Evolutionary conservation across 2,113 vertebrate species (phyloP).

Genomic region (Ochotona curzoniae): DNA sequence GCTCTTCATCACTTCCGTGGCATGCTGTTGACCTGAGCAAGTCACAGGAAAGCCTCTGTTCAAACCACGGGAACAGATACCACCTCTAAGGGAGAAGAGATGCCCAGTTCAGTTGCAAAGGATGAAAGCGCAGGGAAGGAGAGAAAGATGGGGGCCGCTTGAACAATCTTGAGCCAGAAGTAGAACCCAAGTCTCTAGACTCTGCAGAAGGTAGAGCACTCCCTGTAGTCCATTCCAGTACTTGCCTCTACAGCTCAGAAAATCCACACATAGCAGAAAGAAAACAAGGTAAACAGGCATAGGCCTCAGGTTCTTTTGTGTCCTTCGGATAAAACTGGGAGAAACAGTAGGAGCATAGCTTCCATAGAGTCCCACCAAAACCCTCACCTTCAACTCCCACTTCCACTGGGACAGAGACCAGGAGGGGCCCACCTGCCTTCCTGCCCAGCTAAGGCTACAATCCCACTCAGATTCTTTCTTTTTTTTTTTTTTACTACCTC

Average conservation of each 20-base stretch:
- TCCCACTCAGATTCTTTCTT: not conserved
- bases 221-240: not conserved
- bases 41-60: not conserved
- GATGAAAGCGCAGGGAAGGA: rapidly evolving
- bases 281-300: not conserved
- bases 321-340: not conserved
- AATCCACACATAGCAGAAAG: not conserved
- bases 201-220: not conserved
- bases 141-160: not conserved
- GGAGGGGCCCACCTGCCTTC: not conserved
- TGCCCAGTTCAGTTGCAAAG: not conserved
- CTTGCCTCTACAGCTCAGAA: not conserved
- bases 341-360: not conserved
- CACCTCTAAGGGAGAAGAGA: not conserved
- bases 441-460: not conserved
- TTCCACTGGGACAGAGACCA: not conserved
- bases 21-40: not conserved
- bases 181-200: not conserved
- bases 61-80: not conserved
- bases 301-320: not conserved
- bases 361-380: not conserved
- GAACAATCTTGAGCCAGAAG: not conserved
- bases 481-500: not conserved
- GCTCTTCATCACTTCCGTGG: not conserved
- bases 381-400: not conserved